Conservation (phyloP, 1,140 invertebrate species). For the Calosoma granatense region DNA sequence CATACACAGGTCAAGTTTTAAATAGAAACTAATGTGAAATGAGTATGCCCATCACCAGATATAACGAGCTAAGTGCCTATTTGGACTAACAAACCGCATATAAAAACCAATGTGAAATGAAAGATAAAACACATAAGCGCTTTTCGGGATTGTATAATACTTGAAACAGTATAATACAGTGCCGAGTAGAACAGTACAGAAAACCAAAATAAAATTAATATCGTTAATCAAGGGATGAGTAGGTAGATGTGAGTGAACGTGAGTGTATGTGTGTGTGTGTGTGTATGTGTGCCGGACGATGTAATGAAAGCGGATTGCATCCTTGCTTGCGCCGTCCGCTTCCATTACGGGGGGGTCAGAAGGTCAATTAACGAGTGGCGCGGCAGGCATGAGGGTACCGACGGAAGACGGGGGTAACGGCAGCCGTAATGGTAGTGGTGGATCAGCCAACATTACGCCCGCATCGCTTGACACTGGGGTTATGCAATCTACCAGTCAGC, state of each 20-base stretch:
- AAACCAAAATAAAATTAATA: background rate
- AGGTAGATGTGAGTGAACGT: background rate
- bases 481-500: background rate
- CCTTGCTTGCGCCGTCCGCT: slow-evolving; percentile 3
- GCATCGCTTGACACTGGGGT: background rate
- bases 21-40: no score
- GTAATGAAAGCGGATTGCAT: slow-evolving; percentile 6
- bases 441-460: background rate
- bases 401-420: slow-evolving; percentile 4
- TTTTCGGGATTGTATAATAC: no score
- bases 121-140: no score
- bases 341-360: slow-evolving; percentile 6
- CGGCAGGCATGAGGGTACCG: background rate
- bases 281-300: slow-evolving; percentile 1
- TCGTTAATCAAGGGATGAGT: background rate
- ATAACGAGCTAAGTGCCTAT: no score
- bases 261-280: background rate
- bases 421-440: background rate
- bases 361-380: slow-evolving; percentile 10
- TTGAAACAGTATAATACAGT: no score
- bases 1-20: no score
- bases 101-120: no score
- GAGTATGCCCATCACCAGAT: no score
- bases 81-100: no score
- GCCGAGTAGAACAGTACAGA: no score